Percentiles rank a stretch among this genome's conserved stretches.
phyloP scores from a whole-genome alignment of 2,113 vertebrate species.

The Pristiophorus japonicus region DNA sequence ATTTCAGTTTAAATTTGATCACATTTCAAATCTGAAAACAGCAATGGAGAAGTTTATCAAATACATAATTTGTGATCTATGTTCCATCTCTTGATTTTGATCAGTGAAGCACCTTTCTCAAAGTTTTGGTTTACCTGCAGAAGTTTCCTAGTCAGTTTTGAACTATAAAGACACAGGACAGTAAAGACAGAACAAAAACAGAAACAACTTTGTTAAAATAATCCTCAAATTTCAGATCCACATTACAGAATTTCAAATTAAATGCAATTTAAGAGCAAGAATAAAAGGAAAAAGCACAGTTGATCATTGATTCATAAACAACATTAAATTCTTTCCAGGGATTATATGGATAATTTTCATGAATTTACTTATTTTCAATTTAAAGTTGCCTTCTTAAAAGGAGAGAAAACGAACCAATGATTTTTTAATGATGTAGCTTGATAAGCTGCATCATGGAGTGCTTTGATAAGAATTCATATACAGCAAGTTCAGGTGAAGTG shows the following conservation, averaged over 20 bases:
- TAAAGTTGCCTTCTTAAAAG: neutral
- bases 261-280: constrained; percentile 44
- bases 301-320: neutral
- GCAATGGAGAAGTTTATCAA: neutral
- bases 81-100: constrained; percentile 45
- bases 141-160: constrained; percentile 97
- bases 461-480: neutral
- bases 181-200: constrained; percentile 81
- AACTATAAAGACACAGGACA: constrained; percentile 89
- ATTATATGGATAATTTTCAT: neutral
- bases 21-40: neutral
- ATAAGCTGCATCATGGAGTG: neutral
- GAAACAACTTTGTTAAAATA: constrained; percentile 81
- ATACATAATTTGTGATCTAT: neutral
- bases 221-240: constrained; percentile 53
- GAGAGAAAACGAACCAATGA: constrained; percentile 62
- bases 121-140: constrained; percentile 82
- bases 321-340: neutral
- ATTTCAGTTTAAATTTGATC: constrained; percentile 39
- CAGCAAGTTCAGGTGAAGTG: neutral
- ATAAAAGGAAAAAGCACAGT: neutral
- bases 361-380: neutral
- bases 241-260: constrained; percentile 52
- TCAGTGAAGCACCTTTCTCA: constrained; percentile 71
- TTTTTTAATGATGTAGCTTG: constrained; percentile 30